Percentiles rank a stretch among this genome's conserved stretches.
phyloP scores from a whole-genome alignment of 1,140 invertebrate species.

The Cyclargus thomasi region DNA sequence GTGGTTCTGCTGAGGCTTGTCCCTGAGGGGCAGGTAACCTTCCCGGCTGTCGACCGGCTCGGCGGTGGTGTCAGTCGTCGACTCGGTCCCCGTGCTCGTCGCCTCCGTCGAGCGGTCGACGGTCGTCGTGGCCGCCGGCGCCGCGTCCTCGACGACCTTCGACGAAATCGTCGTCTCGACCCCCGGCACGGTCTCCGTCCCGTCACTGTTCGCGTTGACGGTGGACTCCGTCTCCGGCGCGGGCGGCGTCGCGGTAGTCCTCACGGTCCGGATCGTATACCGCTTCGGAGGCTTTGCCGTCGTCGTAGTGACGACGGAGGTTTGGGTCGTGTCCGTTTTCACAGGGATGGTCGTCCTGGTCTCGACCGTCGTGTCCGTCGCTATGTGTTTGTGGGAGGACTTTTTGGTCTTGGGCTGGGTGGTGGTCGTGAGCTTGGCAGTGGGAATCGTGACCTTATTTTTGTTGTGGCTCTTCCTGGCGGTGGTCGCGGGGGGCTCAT shows the following conservation, averaged over 20 bases:
- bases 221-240: slow-evolving; percentile 58
- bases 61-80: slow-evolving; percentile 54
- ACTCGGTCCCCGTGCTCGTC: slow-evolving; percentile 51
- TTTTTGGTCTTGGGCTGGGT: slow-evolving; percentile 58
- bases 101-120: slow-evolving; percentile 51
- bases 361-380: slow-evolving; percentile 46
- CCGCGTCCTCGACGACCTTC: slow-evolving; percentile 48
- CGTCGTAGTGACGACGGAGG: slow-evolving; percentile 48
- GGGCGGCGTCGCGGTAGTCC: slow-evolving; percentile 56
- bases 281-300: slow-evolving; percentile 62
- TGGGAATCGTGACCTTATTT: slow-evolving; percentile 58
- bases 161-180: slow-evolving; percentile 53
- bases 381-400: slow-evolving; percentile 41
- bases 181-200: slow-evolving; percentile 54
- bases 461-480: slow-evolving; percentile 59
- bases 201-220: slow-evolving; percentile 45
- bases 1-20: slow-evolving; percentile 66
- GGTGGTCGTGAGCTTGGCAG: slow-evolving; percentile 43
- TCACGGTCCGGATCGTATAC: slow-evolving; percentile 64
- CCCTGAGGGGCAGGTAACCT: slow-evolving; percentile 66
- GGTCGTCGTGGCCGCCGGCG: slow-evolving; percentile 45
- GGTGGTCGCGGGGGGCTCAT: slow-evolving; percentile 50
- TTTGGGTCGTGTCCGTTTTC: slow-evolving; percentile 45
- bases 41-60: slow-evolving; percentile 67
- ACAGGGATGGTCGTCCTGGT: slow-evolving; percentile 47